phyloP scores from a whole-genome alignment of 2,797 vertebrate genomes.

The Micromesistius poutassou region DNA sequence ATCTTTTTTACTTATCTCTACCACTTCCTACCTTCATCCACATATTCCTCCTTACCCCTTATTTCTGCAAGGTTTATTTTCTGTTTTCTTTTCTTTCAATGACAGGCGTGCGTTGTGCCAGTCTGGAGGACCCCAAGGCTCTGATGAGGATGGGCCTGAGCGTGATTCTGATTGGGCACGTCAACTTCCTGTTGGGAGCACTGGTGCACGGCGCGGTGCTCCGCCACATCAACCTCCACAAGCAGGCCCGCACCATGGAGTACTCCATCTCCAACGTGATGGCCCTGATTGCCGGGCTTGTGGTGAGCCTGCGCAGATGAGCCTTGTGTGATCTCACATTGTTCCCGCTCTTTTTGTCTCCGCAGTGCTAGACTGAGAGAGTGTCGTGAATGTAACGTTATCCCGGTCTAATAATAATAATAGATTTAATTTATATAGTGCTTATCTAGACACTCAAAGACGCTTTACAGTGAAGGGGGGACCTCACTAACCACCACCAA shows the following conservation, averaged over 20 bases:
- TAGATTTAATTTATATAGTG: too few relatives aligned
- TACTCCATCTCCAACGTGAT: slow-evolving; percentile 79
- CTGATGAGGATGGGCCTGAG: slow-evolving; percentile 90
- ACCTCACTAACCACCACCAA: too few relatives aligned
- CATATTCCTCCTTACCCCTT: too few relatives aligned
- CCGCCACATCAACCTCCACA: slow-evolving; percentile 72
- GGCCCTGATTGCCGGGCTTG: slow-evolving; percentile 72
- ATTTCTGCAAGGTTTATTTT: not conserved
- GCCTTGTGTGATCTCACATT: too few relatives aligned
- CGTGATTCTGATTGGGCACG: slow-evolving; percentile 83
- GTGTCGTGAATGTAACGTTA: not conserved
- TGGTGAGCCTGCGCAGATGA: slow-evolving; percentile 69
- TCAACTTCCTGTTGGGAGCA: slow-evolving; percentile 82
- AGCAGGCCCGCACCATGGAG: slow-evolving; percentile 70
- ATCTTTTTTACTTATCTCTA: not conserved
- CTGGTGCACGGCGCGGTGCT: slow-evolving; percentile 87
- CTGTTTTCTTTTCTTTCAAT: not conserved
- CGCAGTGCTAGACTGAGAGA: not conserved
- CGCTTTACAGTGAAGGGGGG: too few relatives aligned
- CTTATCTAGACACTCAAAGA: too few relatives aligned
- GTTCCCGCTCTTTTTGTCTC: not conserved
- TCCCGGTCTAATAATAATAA: too few relatives aligned
- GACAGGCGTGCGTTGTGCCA: slow-evolving; percentile 66
- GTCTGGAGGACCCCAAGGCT: slow-evolving; percentile 64
- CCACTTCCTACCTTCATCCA: not conserved